Conservation (phyloP, 2,797 vertebrate species). For the Austrolebias charrua region DNA sequence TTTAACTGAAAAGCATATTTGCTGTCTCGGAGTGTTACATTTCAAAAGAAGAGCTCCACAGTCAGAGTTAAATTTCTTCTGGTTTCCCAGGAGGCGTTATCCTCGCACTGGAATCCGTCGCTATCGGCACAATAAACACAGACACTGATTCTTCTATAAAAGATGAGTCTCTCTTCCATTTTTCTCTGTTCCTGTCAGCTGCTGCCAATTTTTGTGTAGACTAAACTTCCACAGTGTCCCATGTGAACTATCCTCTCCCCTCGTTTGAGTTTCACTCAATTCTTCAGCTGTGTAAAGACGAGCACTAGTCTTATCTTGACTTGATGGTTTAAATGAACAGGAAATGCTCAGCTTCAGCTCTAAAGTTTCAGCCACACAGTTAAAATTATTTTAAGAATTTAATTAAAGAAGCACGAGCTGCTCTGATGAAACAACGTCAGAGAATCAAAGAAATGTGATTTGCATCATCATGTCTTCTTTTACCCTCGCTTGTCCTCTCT, state of each 20-base stretch:
- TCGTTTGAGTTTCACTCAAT: too few species aligned
- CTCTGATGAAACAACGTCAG: too few species aligned
- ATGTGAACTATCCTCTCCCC: not conserved
- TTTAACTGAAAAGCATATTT: constrained; percentile 11
- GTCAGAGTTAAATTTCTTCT: constrained; percentile 16
- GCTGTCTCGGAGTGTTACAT: constrained; percentile 16
- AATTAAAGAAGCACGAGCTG: not conserved
- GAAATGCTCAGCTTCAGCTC: not conserved
- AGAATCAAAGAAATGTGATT: constrained; percentile 5
- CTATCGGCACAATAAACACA: constrained; percentile 28
- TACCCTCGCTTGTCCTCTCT: not conserved
- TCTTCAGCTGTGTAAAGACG: too few species aligned
- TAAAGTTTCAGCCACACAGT: not conserved
- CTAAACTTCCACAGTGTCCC: not conserved
- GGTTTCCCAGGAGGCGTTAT: constrained; percentile 35
- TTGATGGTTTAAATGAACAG: not conserved
- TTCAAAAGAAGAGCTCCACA: constrained; percentile 20
- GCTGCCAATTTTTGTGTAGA: not conserved
- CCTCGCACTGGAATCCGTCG: constrained; percentile 26
- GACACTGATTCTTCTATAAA: constrained; percentile 25
- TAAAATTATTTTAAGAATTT: not conserved
- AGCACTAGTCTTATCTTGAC: not conserved
- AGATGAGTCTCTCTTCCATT: constrained; percentile 1
- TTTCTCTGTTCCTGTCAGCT: constrained; percentile 4
- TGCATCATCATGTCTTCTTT: not conserved